Percentiles rank a stretch among this genome's conserved stretches.
These are phyloP conservation scores for Hestina assimilis DNA, from an alignment of 1,140 invertebrate species.

Conservation along the genomic window DNA sequence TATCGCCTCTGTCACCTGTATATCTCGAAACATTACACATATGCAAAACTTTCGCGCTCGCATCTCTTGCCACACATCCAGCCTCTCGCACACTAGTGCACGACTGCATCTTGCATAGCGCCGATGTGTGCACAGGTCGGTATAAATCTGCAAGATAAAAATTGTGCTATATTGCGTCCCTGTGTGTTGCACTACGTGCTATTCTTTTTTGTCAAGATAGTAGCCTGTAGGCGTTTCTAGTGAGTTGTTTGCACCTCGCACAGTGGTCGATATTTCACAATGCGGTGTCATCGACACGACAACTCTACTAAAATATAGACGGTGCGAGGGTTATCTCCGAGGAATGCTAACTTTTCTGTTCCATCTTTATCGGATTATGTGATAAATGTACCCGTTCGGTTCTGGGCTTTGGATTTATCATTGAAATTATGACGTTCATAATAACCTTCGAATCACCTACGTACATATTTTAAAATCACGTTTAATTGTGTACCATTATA, in stretches of 20 bases:
- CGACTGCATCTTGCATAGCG: slow-evolving; percentile 40
- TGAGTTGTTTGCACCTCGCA: slow-evolving; percentile 74
- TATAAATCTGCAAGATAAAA: slow-evolving; percentile 77
- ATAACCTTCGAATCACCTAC: neutral
- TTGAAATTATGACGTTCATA: slow-evolving; percentile 10
- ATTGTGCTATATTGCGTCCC: slow-evolving; percentile 67
- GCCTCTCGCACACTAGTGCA: slow-evolving; percentile 40
- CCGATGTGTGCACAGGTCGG: slow-evolving; percentile 35
- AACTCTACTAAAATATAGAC: slow-evolving; percentile 56
- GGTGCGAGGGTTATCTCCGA: slow-evolving; percentile 39
- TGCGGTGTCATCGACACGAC: slow-evolving; percentile 65
- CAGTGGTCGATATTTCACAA: slow-evolving; percentile 73
- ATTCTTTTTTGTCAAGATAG: slow-evolving; percentile 66
- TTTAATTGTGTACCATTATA: too few species aligned
- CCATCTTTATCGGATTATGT: slow-evolving; percentile 32
- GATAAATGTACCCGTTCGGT: slow-evolving; percentile 25
- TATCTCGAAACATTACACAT: slow-evolving; percentile 78
- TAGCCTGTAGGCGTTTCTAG: slow-evolving; percentile 71
- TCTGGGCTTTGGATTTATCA: slow-evolving; percentile 23
- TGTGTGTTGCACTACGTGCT: slow-evolving; percentile 44
- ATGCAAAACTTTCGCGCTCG: slow-evolving; percentile 75
- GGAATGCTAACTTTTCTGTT: slow-evolving; percentile 53
- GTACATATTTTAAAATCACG: neutral
- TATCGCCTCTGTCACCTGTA: slow-evolving; percentile 75
- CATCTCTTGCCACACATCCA: slow-evolving; percentile 51